These are phyloP conservation scores for Mormyrus lacerda DNA, from an alignment of 2,113 vertebrate genomes.

Conservation along the genomic window DNA sequence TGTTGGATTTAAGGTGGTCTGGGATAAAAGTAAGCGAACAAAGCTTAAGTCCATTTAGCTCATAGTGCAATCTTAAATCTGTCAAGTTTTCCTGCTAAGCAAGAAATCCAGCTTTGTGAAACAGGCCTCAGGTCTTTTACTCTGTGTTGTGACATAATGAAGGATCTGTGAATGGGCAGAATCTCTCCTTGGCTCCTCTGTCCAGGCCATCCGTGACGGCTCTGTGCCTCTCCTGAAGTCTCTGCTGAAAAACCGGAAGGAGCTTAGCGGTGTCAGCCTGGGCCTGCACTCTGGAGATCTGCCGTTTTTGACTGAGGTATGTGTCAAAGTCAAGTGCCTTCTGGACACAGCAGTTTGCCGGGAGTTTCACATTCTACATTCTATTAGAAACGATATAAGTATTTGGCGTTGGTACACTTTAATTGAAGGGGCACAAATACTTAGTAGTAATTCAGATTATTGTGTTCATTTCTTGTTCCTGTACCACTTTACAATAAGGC, in stretches of 20 bases:
- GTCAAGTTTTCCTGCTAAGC: not conserved
- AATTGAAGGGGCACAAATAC: not conserved
- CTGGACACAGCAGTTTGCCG: not conserved
- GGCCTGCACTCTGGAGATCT: conserved; percentile 62
- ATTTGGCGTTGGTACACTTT: not conserved
- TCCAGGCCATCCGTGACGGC: conserved; percentile 72
- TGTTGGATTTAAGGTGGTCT: not conserved
- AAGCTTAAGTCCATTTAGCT: not conserved
- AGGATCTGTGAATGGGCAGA: not conserved
- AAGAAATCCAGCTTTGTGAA: not conserved
- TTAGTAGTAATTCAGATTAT: not conserved
- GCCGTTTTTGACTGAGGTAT: conserved; percentile 72
- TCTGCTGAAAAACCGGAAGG: conserved; percentile 78
- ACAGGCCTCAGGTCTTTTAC: not conserved
- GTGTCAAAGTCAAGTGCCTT: conserved; percentile 26
- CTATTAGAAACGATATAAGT: not conserved
- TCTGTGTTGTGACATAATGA: not conserved
- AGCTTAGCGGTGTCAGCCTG: conserved; percentile 70
- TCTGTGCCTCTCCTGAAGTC: conserved; percentile 72
- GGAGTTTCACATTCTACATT: not conserved
- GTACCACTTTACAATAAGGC: too few relatives aligned
- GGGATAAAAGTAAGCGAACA: not conserved
- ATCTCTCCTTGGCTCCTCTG: conserved; percentile 20
- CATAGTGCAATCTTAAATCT: not conserved
- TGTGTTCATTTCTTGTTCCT: not conserved